Base-by-base conservation (phyloP, 2,797 vertebrate species). In the Uromys caudimaculatus region DNA sequence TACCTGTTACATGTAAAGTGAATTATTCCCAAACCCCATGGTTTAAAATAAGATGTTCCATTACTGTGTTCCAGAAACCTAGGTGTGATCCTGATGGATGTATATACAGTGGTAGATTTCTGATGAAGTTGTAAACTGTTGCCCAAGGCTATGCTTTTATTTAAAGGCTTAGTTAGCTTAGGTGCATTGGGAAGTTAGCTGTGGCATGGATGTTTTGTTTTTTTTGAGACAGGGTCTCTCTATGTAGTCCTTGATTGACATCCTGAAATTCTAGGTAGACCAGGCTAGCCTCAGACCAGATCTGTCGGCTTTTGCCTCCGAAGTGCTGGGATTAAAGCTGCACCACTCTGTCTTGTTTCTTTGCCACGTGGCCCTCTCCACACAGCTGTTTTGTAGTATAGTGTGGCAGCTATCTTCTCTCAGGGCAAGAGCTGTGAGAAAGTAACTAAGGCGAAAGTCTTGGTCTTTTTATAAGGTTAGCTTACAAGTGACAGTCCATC, bases 31-130 rank as follows among this genome's bases (percentile, higher is more conserved):
- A 27, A 93, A 89, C 1, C 3, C 75, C 6, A 6, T 50, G 35
- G 54, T 82, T 96, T 95, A 77, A 94, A 88, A 58, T 21, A 69
- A 41, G 21, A 69, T 87, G 41, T 52, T 76, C 32, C 50, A 67
- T 95, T 29, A 29, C 21, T 67, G 16, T 75, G 67, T 82, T 23
- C 82, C 38, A 35, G 44, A 44, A 87, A n/a, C 76, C 24, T 76
- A 13, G 9, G 17, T 86, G 35, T 79, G 38, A 76, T 27, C 84
- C 71, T 89, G n/a, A 24, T 83, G 23, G 1, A n/a, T 77, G 16
- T 60, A 29, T 60, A 29, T 90, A 13, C 52, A 24, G 9, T 69
- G 58, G n/a, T 56, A 3, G n/a, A 60, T 89, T 23, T 73, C 58
- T 87, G 27, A 32, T 85, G 35, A 91, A 64, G 17, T 73, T 93